phyloP scores from a whole-genome alignment of 2,797 vertebrate genomes.

The Artibeus lituratus region DNA sequence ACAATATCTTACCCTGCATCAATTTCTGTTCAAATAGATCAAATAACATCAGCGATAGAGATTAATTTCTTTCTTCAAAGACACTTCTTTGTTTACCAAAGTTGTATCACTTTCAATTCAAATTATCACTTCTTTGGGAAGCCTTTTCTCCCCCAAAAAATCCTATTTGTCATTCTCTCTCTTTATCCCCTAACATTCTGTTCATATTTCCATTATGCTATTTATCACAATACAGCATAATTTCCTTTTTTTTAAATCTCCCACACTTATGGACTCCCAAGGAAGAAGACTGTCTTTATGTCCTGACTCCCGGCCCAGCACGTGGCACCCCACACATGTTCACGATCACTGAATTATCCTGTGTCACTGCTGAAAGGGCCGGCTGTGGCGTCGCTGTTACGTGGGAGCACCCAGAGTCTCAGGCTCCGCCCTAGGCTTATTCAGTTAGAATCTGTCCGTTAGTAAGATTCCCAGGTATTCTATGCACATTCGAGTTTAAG shows the following conservation, averaged over 20 bases:
- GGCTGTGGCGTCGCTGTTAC: rapidly evolving
- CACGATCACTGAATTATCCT: not conserved
- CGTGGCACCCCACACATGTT: not conserved
- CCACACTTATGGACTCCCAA: not conserved
- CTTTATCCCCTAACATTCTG: not conserved
- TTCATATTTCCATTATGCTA: not conserved
- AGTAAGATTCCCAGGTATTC: not conserved
- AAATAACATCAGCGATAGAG: not conserved
- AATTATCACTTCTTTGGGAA: not conserved
- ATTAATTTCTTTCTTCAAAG: not conserved
- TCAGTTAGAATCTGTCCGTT: not conserved
- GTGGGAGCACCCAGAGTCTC: not conserved
- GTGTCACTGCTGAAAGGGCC: not conserved
- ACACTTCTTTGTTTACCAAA: not conserved
- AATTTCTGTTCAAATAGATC: not conserved
- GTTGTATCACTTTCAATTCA: not conserved
- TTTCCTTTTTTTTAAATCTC: not conserved
- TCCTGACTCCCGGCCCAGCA: not conserved
- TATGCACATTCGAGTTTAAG: not conserved
- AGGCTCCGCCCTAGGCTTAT: not conserved
- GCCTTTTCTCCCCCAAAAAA: not conserved
- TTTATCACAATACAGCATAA: not conserved
- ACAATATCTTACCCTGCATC: not conserved
- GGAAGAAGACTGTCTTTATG: not conserved
- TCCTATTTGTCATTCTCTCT: not conserved